Percentiles rank a stretch among this genome's conserved stretches.
These are phyloP conservation scores for Diabrotica undecimpunctata DNA, from an alignment of 1,140 invertebrate genomes.

Conservation along the genomic window DNA sequence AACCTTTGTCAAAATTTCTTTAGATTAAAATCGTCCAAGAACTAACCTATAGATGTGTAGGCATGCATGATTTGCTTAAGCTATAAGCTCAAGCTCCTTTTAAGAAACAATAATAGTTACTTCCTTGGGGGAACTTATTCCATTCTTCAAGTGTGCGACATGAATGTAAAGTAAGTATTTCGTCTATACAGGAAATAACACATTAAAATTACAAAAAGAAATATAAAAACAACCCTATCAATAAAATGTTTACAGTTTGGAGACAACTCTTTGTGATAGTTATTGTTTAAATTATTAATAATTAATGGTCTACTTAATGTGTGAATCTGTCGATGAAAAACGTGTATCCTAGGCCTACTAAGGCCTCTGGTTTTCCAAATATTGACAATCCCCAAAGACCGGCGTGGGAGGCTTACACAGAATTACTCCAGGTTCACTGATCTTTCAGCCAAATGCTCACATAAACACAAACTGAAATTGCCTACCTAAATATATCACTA, in stretches of 20 bases:
- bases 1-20: no score
- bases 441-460: not conserved
- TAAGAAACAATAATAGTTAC: no score
- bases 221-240: not conserved
- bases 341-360: not conserved
- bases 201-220: not conserved
- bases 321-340: no score
- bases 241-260: no score
- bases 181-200: not conserved
- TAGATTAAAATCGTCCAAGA: no score
- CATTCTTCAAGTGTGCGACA: not conserved
- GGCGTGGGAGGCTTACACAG: slow-evolving; percentile 12
- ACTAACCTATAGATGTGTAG: no score
- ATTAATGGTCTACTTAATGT: no score
- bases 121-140: no score
- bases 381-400: slow-evolving; percentile 14
- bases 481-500: slow-evolving; percentile 7
- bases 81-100: no score
- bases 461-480: not conserved
- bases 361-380: not conserved
- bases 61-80: no score
- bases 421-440: not conserved
- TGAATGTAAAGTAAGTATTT: not conserved
- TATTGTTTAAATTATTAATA: no score
- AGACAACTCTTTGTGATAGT: no score